A percentile compares a stretch with the other conserved stretches of the same genome.
Conservation (phyloP, 2,888 invertebrate species). For the Agrochola lychnidis region DNA sequence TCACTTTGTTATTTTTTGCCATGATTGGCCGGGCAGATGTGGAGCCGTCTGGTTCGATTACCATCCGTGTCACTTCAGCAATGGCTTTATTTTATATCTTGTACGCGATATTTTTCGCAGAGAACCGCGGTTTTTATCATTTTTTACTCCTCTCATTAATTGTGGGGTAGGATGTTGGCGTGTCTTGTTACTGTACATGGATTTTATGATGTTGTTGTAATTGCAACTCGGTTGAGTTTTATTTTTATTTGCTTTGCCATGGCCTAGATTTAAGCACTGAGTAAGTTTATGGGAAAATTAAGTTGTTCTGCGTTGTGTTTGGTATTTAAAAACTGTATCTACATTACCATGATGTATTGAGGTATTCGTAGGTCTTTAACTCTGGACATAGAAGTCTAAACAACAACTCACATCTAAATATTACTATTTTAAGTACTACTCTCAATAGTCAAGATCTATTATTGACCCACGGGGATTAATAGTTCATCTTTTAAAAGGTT, state of each 20-base stretch:
- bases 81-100: slow-evolving; percentile 87
- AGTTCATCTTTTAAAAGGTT: slow-evolving; percentile 35
- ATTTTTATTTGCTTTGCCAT: slow-evolving; percentile 50
- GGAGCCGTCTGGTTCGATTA: slow-evolving; percentile 85
- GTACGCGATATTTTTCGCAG: slow-evolving; percentile 81
- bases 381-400: neutral
- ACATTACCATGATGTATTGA: neutral
- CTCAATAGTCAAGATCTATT: neutral
- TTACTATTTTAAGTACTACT: neutral
- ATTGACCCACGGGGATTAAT: slow-evolving; percentile 36
- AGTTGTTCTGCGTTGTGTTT: neutral
- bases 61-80: slow-evolving; percentile 81
- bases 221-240: slow-evolving; percentile 55
- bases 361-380: neutral
- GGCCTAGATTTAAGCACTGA: slow-evolving; percentile 46
- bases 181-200: slow-evolving; percentile 66
- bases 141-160: slow-evolving; percentile 71
- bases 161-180: slow-evolving; percentile 58
- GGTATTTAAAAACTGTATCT: neutral
- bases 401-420: neutral
- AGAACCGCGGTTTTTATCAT: slow-evolving; percentile 69
- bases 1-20: slow-evolving; percentile 83
- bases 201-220: slow-evolving; percentile 65
- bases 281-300: slow-evolving; percentile 21
- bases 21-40: slow-evolving; percentile 83